Conservation (phyloP, 2,888 invertebrate genomes). For the Cephus rjabovi region DNA sequence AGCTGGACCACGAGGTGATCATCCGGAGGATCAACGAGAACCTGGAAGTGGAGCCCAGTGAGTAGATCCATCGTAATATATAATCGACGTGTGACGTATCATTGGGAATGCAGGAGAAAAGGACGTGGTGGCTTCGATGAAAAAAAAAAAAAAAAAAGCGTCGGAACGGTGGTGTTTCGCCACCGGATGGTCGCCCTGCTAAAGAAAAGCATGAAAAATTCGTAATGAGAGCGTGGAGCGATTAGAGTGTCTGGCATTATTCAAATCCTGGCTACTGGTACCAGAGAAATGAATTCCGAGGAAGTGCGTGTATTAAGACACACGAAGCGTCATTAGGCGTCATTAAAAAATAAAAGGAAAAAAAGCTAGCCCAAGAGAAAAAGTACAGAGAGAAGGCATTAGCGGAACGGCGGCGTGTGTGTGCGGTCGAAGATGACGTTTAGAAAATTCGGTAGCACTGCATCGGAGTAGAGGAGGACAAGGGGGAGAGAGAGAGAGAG, state of each 20-base stretch:
- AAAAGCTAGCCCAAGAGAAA: not conserved
- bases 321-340: not conserved
- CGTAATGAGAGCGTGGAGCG: constrained; percentile 1
- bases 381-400: not conserved
- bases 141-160: not conserved
- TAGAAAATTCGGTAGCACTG: not conserved
- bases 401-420: not conserved
- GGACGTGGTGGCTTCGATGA: not conserved
- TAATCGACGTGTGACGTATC: not conserved
- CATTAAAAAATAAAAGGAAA: not conserved
- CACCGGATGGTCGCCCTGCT: not conserved
- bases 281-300: not conserved
- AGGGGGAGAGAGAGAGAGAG: too few relatives aligned
- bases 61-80: constrained; percentile 26
- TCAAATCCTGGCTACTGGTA: not conserved
- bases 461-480: not conserved
- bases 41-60: constrained; percentile 44
- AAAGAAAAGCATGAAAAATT: constrained; percentile 6
- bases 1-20: constrained; percentile 49
- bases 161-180: not conserved
- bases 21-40: constrained; percentile 37
- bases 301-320: not conserved
- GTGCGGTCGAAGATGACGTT: not conserved
- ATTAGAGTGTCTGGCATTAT: not conserved
- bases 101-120: not conserved